Evolutionary conservation across 2,113 vertebrate genomes (phyloP).

Genomic region (Polyodon spathula): DNA sequence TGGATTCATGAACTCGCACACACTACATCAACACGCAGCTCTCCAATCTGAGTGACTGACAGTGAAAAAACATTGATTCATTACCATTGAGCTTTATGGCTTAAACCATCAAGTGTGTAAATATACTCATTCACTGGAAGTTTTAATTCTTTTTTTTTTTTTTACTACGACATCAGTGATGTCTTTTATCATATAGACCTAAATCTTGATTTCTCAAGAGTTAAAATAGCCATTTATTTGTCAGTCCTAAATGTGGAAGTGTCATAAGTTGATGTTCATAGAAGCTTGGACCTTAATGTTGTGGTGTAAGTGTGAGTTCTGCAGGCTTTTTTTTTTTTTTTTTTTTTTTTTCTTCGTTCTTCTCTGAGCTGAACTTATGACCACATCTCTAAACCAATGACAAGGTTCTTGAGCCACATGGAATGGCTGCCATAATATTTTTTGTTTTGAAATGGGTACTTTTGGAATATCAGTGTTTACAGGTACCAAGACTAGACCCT

Average conservation of each 20-base stretch:
- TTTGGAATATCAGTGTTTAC: slow-evolving; percentile 76
- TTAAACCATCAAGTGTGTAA: slow-evolving; percentile 63
- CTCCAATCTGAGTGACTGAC: slow-evolving; percentile 85
- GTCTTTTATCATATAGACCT: slow-evolving; percentile 95
- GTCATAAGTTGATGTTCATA: slow-evolving; percentile 59
- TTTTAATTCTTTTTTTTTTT: slow-evolving; percentile 59
- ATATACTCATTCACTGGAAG: slow-evolving; percentile 94
- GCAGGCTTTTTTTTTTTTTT: slow-evolving; percentile 48
- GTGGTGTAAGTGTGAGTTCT: slow-evolving; percentile 76
- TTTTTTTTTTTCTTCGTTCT: slow-evolving; percentile 26
- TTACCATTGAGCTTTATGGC: slow-evolving; percentile 54
- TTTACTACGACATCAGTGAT: slow-evolving; percentile 99
- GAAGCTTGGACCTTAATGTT: slow-evolving; percentile 70
- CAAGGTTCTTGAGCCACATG: slow-evolving; percentile 61
- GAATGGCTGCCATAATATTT: slow-evolving; percentile 64
- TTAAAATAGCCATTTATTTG: slow-evolving; percentile 87
- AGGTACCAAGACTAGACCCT: slow-evolving; percentile 68
- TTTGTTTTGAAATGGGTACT: slow-evolving; percentile 51
- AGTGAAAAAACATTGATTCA: slow-evolving; percentile 40
- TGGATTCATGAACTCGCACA: slow-evolving; percentile 74
- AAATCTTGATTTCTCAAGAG: slow-evolving; percentile 99
- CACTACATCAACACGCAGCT: slow-evolving; percentile 81
- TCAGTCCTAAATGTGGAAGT: slow-evolving; percentile 80
- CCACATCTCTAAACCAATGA: slow-evolving; percentile 68
- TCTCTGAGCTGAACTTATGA: slow-evolving; percentile 47